Evolutionary conservation across 2,797 vertebrate genomes (phyloP), one percentile per base, ranked within the genome.

Genomic region (Phaenicophaeus curvirostris): DNA sequence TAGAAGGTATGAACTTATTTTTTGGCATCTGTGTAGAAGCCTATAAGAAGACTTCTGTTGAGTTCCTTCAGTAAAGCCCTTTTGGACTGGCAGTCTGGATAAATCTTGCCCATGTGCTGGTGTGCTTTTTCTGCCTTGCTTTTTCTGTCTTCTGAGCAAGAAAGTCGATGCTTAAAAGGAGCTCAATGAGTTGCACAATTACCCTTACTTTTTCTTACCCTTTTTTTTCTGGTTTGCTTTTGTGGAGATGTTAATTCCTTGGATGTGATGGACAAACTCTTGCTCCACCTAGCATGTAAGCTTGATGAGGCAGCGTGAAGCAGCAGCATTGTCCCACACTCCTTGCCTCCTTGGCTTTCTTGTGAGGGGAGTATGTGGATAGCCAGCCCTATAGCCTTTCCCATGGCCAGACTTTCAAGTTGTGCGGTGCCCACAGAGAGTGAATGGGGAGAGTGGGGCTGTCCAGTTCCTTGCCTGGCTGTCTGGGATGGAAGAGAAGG

Each of bases 281-380:
- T 35, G 33, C 42, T 84, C 55, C 25, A 55, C 46, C 61, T 8
- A 17, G 5, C 28, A 18, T 33, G 30, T 61, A 74, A 77, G 31
- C 62, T 53, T 1, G 5, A 23, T 0, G 0, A 61, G 62, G n/a
- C 30, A 11, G 8, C 0, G 0, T 48, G 71, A 33, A 63, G 28
- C 57, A 63, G 53, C 83, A 71, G 12, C 10, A 11, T 6, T 3
- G 7, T 51, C 39, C 58, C 33, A 2, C 1, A 1, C 7, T 46
- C 46, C 7, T 48, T 41, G 24, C 13, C 23, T 68, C 16, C 41
- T 46, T 46, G 57, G 11, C 5, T 67, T 85, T 69, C 55, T 73
- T 4, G 4, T 2, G 6, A 5, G 6, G 16, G 25, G 24, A n/a
- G 15, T 18, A 9, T 37, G 37, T 2, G 15, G 51, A 55, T 67